Conservation (phyloP, 2,113 vertebrate genomes). For the Falcunculus frontatus region DNA sequence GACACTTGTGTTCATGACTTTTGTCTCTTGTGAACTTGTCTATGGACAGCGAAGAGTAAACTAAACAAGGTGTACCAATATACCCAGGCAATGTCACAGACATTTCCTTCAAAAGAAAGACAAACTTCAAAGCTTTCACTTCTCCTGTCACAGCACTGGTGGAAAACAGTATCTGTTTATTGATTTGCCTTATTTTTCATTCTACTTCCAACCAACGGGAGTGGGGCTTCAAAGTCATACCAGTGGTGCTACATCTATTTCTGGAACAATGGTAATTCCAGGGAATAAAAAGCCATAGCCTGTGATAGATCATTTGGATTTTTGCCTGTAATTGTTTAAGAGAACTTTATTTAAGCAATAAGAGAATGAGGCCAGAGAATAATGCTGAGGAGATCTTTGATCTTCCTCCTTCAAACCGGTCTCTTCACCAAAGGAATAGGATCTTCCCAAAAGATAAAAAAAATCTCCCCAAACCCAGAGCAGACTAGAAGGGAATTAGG, state of each 20-base stretch:
- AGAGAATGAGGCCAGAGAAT: constrained; percentile 33
- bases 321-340: constrained; percentile 23
- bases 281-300: background rate
- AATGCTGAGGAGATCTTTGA: constrained; percentile 24
- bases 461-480: background rate
- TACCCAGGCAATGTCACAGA: background rate
- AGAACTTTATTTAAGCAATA: background rate
- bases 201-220: background rate
- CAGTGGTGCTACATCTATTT: background rate
- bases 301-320: background rate
- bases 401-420: constrained; percentile 8
- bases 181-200: constrained; percentile 27
- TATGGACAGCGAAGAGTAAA: background rate
- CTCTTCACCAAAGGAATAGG: background rate
- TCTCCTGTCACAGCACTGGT: background rate
- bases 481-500: background rate
- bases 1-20: background rate
- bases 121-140: constrained; percentile 27
- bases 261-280: constrained; percentile 1
- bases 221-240: constrained; percentile 9
- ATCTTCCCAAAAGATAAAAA: background rate
- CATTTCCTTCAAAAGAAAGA: constrained; percentile 12
- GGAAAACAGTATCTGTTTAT: constrained; percentile 34
- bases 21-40: background rate
- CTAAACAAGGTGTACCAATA: background rate